A percentile compares a stretch with the other conserved stretches of the same genome.
Conservation (phyloP, 1,140 invertebrate species). For the Coptotermes formosanus region DNA sequence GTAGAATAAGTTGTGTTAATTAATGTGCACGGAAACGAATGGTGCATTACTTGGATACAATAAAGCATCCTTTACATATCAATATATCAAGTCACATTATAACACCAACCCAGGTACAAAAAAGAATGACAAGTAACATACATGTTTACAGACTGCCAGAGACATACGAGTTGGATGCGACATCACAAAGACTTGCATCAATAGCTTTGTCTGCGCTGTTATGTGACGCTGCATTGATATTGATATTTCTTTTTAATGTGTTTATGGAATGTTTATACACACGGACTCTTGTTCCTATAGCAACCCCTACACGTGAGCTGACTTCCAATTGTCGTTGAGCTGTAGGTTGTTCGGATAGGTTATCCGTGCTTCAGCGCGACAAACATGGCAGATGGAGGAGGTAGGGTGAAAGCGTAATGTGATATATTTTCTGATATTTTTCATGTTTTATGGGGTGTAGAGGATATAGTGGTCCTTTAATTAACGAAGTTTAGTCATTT, state of each 20-base stretch:
- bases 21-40: too few relatives aligned
- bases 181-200: slow-evolving; percentile 25
- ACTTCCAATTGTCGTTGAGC: slow-evolving; percentile 26
- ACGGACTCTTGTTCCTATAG: slow-evolving; percentile 17
- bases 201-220: not conserved
- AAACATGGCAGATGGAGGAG: slow-evolving; percentile 34
- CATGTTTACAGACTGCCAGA: slow-evolving; percentile 30
- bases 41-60: not conserved
- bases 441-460: not conserved
- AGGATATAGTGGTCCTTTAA: not conserved
- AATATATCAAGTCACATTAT: not conserved
- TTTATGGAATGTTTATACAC: not conserved
- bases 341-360: slow-evolving; percentile 23
- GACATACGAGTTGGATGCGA: slow-evolving; percentile 29
- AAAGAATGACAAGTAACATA: slow-evolving; percentile 18
- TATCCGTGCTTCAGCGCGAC: slow-evolving; percentile 24
- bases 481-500: not conserved
- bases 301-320: not conserved
- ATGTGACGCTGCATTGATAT: not conserved
- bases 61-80: not conserved
- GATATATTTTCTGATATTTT: not conserved
- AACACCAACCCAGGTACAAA: not conserved
- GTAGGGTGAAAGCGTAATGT: slow-evolving; percentile 23
- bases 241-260: not conserved
- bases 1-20: too few relatives aligned